These are phyloP conservation scores for Eidolon helvum DNA, from an alignment of 2,113 vertebrate species.

Conservation along the genomic window DNA sequence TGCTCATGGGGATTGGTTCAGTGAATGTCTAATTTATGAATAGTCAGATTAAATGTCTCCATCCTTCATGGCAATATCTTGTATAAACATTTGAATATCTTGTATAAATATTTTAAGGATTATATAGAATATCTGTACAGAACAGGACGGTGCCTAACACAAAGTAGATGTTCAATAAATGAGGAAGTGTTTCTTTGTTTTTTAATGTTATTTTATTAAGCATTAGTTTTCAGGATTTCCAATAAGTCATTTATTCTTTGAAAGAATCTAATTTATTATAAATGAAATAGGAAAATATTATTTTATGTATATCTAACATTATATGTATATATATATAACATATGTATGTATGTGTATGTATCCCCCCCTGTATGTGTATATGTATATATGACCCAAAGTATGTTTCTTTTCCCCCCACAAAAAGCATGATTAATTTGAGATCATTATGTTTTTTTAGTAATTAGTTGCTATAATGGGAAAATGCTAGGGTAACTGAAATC, in stretches of 20 bases:
- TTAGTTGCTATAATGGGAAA: neutral
- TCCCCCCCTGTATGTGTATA: too few species aligned
- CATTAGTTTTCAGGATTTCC: slow-evolving; percentile 21
- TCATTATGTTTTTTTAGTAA: neutral
- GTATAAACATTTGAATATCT: neutral
- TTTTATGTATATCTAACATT: neutral
- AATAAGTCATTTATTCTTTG: neutral
- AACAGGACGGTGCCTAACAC: neutral
- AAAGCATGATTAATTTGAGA: neutral
- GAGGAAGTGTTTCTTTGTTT: neutral
- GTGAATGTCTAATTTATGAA: neutral
- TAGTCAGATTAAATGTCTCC: neutral
- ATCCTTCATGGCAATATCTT: neutral
- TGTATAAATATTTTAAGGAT: neutral
- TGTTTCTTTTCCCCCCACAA: neutral
- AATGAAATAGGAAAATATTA: neutral
- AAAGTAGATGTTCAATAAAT: neutral
- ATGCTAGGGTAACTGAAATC: neutral
- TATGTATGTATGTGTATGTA: too few species aligned
- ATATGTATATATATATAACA: neutral
- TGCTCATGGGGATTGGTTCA: neutral
- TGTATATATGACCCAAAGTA: neutral
- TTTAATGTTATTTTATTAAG: neutral
- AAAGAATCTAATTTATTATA: neutral
- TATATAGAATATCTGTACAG: neutral